Conservation (phyloP, 1,140 invertebrate species). For the Leptinotarsa texana region DNA sequence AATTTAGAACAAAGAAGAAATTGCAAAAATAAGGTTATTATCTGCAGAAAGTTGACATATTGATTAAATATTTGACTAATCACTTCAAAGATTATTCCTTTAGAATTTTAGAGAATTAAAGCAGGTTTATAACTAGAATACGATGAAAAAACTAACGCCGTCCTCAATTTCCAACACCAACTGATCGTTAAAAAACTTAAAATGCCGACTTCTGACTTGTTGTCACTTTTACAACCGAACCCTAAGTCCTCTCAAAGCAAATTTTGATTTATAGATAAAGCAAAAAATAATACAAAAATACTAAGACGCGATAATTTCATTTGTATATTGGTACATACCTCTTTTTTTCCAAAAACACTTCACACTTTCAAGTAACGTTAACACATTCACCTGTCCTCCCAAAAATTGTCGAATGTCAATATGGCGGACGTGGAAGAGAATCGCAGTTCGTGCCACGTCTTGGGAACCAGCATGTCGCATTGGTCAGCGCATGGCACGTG, state of each 20-base stretch:
- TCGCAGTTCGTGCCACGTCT: slow-evolving; percentile 77
- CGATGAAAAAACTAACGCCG: neutral
- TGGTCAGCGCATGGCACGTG: slow-evolving; percentile 55
- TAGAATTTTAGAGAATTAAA: neutral
- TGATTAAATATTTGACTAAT: slow-evolving; percentile 41
- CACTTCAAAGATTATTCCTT: neutral
- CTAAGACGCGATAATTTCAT: neutral
- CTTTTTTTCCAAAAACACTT: slow-evolving; percentile 64
- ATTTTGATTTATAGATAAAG: neutral
- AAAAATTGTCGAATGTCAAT: slow-evolving; percentile 73
- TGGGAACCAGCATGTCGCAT: slow-evolving; percentile 55
- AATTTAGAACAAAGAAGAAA: slow-evolving; percentile 48
- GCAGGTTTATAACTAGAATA: neutral
- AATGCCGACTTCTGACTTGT: slow-evolving; percentile 44
- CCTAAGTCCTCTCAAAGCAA: slow-evolving; percentile 35
- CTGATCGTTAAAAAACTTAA: slow-evolving; percentile 23
- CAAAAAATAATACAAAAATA: neutral
- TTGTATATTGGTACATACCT: slow-evolving; percentile 60
- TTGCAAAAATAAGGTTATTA: slow-evolving; percentile 48
- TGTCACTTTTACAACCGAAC: slow-evolving; percentile 46
- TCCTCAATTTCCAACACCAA: neutral
- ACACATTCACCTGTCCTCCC: slow-evolving; percentile 71
- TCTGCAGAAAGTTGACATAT: slow-evolving; percentile 50
- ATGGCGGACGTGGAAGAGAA: slow-evolving; percentile 76
- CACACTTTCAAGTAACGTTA: slow-evolving; percentile 68